These are phyloP conservation scores for Epinotia bilunana DNA, from an alignment of 2,888 invertebrate genomes.

Conservation along the genomic window DNA sequence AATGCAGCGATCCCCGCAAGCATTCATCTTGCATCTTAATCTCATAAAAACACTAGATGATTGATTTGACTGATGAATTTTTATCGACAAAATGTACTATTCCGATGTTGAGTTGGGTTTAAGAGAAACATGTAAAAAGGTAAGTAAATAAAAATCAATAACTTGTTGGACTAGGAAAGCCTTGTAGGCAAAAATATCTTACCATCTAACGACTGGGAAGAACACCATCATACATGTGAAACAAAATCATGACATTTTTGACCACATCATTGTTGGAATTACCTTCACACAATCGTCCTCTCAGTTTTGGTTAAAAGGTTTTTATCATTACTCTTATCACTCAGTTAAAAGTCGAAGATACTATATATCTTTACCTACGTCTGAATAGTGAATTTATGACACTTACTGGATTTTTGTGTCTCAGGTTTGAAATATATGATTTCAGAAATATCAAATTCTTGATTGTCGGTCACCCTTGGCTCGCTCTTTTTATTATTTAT, in stretches of 20 bases:
- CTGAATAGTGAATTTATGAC: not conserved
- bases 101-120: not conserved
- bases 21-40: slow-evolving; percentile 20
- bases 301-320: not conserved
- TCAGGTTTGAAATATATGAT: not conserved
- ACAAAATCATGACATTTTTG: not conserved
- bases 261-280: not conserved
- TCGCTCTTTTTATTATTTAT: not conserved
- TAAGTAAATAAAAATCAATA: not conserved
- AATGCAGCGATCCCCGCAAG: slow-evolving; percentile 22
- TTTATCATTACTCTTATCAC: not conserved
- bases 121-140: not conserved
- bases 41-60: slow-evolving; percentile 28
- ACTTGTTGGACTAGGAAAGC: not conserved
- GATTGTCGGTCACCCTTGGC: too few species aligned
- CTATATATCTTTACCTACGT: not conserved
- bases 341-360: not conserved
- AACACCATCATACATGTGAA: not conserved
- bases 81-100: not conserved
- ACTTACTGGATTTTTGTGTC: not conserved
- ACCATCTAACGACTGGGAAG: not conserved
- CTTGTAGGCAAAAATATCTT: not conserved
- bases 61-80: slow-evolving; percentile 8
- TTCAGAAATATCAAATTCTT: too few species aligned
- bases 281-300: not conserved